phyloP scores from a whole-genome alignment of 1,140 invertebrate species.

The Matsumurasca onukii region DNA sequence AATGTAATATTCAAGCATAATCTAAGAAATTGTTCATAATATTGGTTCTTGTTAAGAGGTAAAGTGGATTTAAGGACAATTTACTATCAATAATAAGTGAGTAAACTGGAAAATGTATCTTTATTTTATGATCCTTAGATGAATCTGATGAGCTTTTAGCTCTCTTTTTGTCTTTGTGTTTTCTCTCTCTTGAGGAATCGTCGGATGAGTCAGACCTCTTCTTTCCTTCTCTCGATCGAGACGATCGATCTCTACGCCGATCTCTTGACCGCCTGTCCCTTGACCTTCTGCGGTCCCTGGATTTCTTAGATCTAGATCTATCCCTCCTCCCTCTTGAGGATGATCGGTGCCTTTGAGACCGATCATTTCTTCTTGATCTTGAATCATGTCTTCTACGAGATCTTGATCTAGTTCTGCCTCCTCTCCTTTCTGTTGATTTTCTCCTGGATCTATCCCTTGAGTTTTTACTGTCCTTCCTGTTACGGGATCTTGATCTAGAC shows the following conservation, averaged over 20 bases:
- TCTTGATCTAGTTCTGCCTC: conserved; percentile 12
- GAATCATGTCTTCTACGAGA: conserved; percentile 11
- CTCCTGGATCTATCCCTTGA: not conserved
- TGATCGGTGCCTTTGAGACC: conserved; percentile 6
- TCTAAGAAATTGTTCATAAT: not conserved
- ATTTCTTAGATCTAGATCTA: conserved; percentile 7
- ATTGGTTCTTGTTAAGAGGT: not conserved
- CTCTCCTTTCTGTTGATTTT: conserved; percentile 10
- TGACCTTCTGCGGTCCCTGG: conserved; percentile 16
- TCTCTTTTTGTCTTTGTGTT: conserved; percentile 23
- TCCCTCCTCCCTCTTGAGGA: conserved; percentile 6
- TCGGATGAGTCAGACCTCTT: not conserved
- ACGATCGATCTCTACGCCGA: not conserved
- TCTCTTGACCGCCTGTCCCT: conserved; percentile 26
- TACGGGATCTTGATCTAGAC: not conserved
- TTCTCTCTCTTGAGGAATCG: conserved; percentile 9
- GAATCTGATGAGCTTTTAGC: not conserved
- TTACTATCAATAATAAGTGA: not conserved
- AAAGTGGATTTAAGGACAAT: not conserved
- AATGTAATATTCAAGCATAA: not conserved
- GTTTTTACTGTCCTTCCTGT: conserved; percentile 25
- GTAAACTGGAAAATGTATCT: no score
- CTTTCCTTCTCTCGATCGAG: not conserved
- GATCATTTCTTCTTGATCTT: not conserved
- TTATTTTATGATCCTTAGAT: no score